These are phyloP conservation scores for Lycocorax pyrrhopterus DNA, from an alignment of 2,113 vertebrate species.

Conservation along the genomic window DNA sequence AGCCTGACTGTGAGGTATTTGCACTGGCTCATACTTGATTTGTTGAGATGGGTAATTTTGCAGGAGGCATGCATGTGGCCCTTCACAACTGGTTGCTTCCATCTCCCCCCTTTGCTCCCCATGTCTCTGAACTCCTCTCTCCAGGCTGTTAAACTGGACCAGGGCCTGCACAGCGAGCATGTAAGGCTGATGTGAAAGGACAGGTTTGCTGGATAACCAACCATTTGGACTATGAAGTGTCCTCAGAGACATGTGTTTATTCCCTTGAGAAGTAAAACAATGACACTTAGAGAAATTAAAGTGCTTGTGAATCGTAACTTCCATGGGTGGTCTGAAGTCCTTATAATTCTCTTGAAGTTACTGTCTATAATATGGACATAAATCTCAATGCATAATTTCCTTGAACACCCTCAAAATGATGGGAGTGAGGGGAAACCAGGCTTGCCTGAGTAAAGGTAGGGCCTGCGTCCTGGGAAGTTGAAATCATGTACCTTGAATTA, in stretches of 20 bases:
- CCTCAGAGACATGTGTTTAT: neutral
- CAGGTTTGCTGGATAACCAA: neutral
- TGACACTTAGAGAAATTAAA: neutral
- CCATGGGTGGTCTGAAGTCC: conserved; percentile 4
- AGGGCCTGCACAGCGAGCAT: neutral
- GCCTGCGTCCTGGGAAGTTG: neutral
- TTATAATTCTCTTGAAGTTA: neutral
- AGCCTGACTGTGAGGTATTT: neutral
- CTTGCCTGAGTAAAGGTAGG: neutral
- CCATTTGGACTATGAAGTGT: neutral
- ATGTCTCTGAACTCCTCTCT: neutral
- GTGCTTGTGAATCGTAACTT: neutral
- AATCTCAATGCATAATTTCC: neutral
- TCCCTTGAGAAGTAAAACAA: neutral
- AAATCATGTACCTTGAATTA: neutral
- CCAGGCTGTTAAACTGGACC: neutral
- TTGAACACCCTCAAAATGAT: neutral
- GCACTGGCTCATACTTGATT: neutral
- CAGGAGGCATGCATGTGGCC: accelerated
- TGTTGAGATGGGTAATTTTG: neutral
- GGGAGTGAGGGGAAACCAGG: neutral
- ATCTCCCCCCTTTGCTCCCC: neutral
- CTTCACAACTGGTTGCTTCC: neutral
- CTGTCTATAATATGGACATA: neutral
- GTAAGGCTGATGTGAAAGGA: neutral